Evolutionary conservation across 2,113 vertebrate species (phyloP).

Genomic region (Cacatua alba): DNA sequence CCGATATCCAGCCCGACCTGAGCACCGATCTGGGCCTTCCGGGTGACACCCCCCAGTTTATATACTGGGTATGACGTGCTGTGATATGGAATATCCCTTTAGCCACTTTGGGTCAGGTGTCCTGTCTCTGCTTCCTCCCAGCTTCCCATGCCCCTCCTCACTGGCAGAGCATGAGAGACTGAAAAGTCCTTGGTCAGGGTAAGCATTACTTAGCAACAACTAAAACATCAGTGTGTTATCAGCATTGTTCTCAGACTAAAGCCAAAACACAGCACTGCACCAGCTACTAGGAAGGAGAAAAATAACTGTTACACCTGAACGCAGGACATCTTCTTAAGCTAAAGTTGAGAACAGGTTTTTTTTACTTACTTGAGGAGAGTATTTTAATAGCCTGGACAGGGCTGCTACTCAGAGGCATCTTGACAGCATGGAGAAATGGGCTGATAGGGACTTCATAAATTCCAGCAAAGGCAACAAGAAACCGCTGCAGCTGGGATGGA

Average conservation of each 20-base stretch:
- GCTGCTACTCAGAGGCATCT: not conserved
- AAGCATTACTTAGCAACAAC: not conserved
- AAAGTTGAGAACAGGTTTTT: not conserved
- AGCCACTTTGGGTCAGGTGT: not conserved
- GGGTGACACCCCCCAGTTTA: not conserved
- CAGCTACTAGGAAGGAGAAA: not conserved
- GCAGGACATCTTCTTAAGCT: not conserved
- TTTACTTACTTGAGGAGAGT: not conserved
- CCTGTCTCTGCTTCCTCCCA: not conserved
- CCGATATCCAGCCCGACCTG: not conserved
- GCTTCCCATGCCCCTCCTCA: not conserved
- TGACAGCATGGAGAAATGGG: not conserved
- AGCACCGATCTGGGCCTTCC: not conserved
- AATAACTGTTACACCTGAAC: not conserved
- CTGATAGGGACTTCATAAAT: not conserved
- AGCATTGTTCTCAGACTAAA: not conserved
- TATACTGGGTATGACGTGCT: not conserved
- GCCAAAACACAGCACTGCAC: not conserved
- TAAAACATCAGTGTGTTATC: not conserved
- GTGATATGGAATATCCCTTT: not conserved
- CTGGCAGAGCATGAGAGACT: not conserved
- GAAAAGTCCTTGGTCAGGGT: not conserved
- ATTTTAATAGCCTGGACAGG: too few relatives aligned
- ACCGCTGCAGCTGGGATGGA: not conserved
- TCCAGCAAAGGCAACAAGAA: not conserved